Evolutionary conservation across 2,113 vertebrate species (phyloP).

Genomic region (Nycticryphes semicollaris): DNA sequence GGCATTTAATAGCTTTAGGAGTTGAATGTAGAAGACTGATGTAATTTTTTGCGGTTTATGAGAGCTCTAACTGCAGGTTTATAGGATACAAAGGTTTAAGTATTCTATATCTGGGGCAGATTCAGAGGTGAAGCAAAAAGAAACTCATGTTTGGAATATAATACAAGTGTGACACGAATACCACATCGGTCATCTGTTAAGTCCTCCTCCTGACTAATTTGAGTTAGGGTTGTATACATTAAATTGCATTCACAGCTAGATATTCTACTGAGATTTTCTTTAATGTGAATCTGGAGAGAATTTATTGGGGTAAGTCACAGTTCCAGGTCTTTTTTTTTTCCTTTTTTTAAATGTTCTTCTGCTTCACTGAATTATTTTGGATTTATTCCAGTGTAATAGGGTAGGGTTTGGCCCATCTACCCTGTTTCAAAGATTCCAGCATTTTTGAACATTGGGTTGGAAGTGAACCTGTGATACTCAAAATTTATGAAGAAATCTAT

Average conservation of each 20-base stretch:
- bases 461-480: not conserved
- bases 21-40: constrained; percentile 45
- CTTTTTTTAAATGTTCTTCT: not conserved
- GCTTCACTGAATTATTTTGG: not conserved
- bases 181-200: not conserved
- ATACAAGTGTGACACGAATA: not conserved
- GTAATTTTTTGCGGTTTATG: constrained; percentile 59
- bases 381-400: not conserved
- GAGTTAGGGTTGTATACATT: not conserved
- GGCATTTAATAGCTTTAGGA: constrained; percentile 44
- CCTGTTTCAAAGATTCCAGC: not conserved
- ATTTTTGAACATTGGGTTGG: not conserved
- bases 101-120: constrained; percentile 19
- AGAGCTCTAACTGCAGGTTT: constrained; percentile 42
- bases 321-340: not conserved
- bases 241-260: not conserved
- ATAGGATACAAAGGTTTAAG: constrained; percentile 53
- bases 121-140: not conserved
- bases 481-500: not conserved
- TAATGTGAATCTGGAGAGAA: not conserved
- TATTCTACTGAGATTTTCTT: not conserved
- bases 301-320: not conserved
- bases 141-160: constrained; percentile 4
- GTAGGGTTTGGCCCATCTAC: not conserved
- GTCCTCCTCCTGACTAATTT: not conserved